Base-by-base conservation (phyloP, 2,888 invertebrate genomes). In the Polydrusus tereticollis region DNA sequence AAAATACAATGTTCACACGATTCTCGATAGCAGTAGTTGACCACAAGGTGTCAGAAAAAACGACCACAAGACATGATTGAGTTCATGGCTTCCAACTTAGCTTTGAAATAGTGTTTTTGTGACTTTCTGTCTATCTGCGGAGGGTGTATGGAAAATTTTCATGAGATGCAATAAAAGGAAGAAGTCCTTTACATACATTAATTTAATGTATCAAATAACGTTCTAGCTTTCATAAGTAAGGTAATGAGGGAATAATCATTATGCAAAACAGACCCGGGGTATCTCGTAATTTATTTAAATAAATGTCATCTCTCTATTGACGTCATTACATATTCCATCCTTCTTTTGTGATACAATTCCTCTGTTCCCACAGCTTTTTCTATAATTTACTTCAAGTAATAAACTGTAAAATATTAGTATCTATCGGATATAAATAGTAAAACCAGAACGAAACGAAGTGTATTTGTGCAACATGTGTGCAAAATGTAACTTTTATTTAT, bases 21-120 rank as follows among this genome's bases (percentile, higher is more conserved):
- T 52, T 66, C 68, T 72, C 72, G 58, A 47, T 72, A 60, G 72
- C 66, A 64, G 63, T 57, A 62, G 68, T 68, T 72, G 64, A 72
- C 72, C 72, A 55, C 72, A 72, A 47, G 64, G 64, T 68, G 52
- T 72, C 63, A 41, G 68, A 72, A 72, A 64, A 72, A 68, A 20
- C 55, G 52, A 68, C 72, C 72, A 41, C 72, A 72, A 43, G 63
- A 58, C 72, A 8, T 38, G 72, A 68, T 68, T 59, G 59, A 66
- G 72, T 72, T 72, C 72, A 72, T 55, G 72, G 72, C 72, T 67
- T 72, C 67, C 36, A 55, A 20, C 14, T 36, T 23, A 18, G 36
- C 33, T 38, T 58, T 66, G 18, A 69, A 69, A 23, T 33, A 60
- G 14, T 50, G 52, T 69, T 69, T 69, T 69, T 62, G 62, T 69